Conservation (phyloP, 2,888 invertebrate species). For the Sarcophaga subvicina region DNA sequence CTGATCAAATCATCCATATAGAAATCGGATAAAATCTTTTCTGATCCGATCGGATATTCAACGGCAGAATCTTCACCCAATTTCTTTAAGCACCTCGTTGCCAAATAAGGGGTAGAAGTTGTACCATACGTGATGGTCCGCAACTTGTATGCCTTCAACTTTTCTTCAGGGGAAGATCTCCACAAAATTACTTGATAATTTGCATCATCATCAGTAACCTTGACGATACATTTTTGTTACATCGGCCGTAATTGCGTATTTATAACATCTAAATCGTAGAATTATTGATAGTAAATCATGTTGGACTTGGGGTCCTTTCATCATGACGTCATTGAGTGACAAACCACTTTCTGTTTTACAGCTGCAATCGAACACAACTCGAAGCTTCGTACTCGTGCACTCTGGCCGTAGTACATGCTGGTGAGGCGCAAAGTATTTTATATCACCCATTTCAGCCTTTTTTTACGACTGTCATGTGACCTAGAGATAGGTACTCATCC, state of each 20-base stretch:
- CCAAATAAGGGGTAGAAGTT: conserved; percentile 68
- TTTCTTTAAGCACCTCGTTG: conserved; percentile 63
- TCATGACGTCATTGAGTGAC: conserved; percentile 62
- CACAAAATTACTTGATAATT: conserved; percentile 62
- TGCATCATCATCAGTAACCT: conserved; percentile 53
- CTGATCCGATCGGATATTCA: conserved; percentile 60
- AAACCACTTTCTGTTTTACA: conserved; percentile 56
- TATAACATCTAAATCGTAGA: conserved; percentile 54
- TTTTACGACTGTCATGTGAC: conserved; percentile 51
- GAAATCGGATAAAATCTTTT: conserved; percentile 52
- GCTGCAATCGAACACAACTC: no score
- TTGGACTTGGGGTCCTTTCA: conserved; percentile 57
- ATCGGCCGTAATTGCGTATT: conserved; percentile 60
- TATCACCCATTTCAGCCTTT: background rate
- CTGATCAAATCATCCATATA: conserved; percentile 70
- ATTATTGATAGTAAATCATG: conserved; percentile 57
- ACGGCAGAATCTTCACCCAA: conserved; percentile 53
- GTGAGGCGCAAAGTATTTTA: conserved; percentile 54
- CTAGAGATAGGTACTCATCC: conserved; percentile 30
- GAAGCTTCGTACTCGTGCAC: conserved; percentile 53
- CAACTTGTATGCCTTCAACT: conserved; percentile 37
- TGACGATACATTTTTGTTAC: conserved; percentile 70
- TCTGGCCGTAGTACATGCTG: conserved; percentile 52
- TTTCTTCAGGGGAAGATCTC: conserved; percentile 16
- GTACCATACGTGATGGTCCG: conserved; percentile 46